A percentile compares a stretch with the other conserved stretches of the same genome.
Conservation (phyloP, 2,888 invertebrate genomes). For the Apeira syringaria region DNA sequence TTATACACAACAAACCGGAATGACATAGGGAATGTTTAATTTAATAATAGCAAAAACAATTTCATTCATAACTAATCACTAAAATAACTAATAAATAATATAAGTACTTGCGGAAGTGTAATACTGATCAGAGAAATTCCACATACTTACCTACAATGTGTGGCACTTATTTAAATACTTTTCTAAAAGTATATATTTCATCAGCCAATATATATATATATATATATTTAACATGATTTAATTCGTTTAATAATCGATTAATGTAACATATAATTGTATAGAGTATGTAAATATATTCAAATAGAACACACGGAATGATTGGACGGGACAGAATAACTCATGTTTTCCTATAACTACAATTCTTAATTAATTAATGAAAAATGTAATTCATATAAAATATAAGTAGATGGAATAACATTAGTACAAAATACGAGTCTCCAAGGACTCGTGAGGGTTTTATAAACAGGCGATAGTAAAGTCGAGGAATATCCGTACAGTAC, state of each 20-base stretch:
- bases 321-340: slow-evolving; percentile 45
- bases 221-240: slow-evolving; percentile 9
- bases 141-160: slow-evolving; percentile 39
- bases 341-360: slow-evolving; percentile 1
- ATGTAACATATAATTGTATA: slow-evolving; percentile 30
- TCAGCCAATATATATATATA: slow-evolving; percentile 11
- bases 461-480: slow-evolving; percentile 17
- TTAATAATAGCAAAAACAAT: background rate
- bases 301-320: slow-evolving; percentile 29
- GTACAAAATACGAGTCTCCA: no score
- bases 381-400: no score
- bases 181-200: slow-evolving; percentile 25
- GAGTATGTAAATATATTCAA: slow-evolving; percentile 25
- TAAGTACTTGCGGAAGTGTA: slow-evolving; percentile 45
- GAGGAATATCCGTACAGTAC: no score
- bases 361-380: no score
- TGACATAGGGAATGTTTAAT: background rate
- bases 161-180: slow-evolving; percentile 35
- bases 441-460: no score
- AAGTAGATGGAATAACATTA: no score
- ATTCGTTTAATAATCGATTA: slow-evolving; percentile 7
- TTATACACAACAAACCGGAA: no score
- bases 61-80: slow-evolving; percentile 2
- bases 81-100: slow-evolving; percentile 18
- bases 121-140: slow-evolving; percentile 45